These are phyloP conservation scores for Petrocephalus schoutedeni DNA, from an alignment of 2,797 vertebrate species.

Conservation along the genomic window DNA sequence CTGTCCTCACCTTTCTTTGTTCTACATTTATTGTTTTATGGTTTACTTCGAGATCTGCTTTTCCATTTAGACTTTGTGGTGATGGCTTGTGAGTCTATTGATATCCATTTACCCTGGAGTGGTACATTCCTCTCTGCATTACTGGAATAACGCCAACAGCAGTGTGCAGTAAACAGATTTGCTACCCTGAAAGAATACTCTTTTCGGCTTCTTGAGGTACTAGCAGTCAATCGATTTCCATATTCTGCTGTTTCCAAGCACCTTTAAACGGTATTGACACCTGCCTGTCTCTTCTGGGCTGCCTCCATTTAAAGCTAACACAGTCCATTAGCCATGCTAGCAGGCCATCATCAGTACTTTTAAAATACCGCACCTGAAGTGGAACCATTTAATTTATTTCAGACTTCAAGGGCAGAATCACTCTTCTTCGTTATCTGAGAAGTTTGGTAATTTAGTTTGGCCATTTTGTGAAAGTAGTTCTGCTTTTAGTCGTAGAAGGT, in stretches of 20 bases:
- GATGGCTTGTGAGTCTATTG: neutral
- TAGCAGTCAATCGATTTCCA: constrained; percentile 40
- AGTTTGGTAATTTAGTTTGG: constrained; percentile 23
- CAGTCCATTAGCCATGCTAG: constrained; percentile 43
- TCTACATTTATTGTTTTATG: neutral
- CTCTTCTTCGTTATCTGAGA: neutral
- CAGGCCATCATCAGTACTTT: neutral
- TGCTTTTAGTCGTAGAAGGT: neutral
- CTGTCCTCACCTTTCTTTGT: constrained; percentile 6
- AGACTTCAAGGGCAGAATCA: neutral
- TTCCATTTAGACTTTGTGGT: neutral
- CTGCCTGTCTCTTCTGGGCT: constrained; percentile 46
- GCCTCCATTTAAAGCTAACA: constrained; percentile 50
- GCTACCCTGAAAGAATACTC: constrained; percentile 19
- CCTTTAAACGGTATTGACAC: constrained; percentile 56
- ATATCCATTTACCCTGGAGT: constrained; percentile 5
- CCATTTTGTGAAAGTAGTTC: neutral
- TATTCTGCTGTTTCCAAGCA: constrained; percentile 37
- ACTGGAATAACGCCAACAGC: neutral
- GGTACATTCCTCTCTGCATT: neutral
- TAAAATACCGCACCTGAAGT: constrained; percentile 10
- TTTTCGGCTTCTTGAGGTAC: constrained; percentile 26
- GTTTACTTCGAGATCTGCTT: neutral
- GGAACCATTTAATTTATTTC: constrained; percentile 20
- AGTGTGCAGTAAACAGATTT: constrained; percentile 29